Conservation (phyloP, 2,888 invertebrate genomes). For the Drosophila meridionalis region DNA sequence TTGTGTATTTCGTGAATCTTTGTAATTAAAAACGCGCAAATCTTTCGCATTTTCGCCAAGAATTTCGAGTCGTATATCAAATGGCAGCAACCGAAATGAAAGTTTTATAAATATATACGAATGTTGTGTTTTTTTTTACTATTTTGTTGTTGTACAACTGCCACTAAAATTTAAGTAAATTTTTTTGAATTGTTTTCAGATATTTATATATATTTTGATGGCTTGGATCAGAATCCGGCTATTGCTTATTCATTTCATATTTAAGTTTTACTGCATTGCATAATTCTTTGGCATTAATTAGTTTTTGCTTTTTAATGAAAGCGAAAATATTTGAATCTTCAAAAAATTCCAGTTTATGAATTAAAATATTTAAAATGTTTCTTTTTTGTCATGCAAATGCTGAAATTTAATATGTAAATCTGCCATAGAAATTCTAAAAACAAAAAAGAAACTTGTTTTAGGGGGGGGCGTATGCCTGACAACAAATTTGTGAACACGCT, state of each 20-base stretch:
- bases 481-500: slow-evolving; percentile 55
- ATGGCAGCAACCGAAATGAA: slow-evolving; percentile 39
- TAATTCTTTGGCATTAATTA: slow-evolving; percentile 33
- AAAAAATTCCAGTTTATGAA: slow-evolving; percentile 37
- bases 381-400: slow-evolving; percentile 68
- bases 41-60: slow-evolving; percentile 49
- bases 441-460: slow-evolving; percentile 24
- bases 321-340: slow-evolving; percentile 43
- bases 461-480: slow-evolving; percentile 5
- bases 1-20: slow-evolving; percentile 30
- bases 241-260: slow-evolving; percentile 5
- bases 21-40: slow-evolving; percentile 51
- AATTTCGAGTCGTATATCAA: slow-evolving; percentile 37
- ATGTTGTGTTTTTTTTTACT: background rate
- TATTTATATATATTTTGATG: background rate
- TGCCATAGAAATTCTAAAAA: slow-evolving; percentile 45
- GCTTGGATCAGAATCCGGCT: background rate
- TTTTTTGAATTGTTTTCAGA: slow-evolving; percentile 16
- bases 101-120: slow-evolving; percentile 28
- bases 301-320: slow-evolving; percentile 40
- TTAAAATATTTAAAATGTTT: slow-evolving; percentile 20
- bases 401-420: slow-evolving; percentile 65
- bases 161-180: slow-evolving; percentile 4
- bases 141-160: slow-evolving; percentile 9
- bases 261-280: slow-evolving; percentile 11